Base-by-base conservation (phyloP, 2,888 invertebrate genomes). In the Agrilus mali region DNA sequence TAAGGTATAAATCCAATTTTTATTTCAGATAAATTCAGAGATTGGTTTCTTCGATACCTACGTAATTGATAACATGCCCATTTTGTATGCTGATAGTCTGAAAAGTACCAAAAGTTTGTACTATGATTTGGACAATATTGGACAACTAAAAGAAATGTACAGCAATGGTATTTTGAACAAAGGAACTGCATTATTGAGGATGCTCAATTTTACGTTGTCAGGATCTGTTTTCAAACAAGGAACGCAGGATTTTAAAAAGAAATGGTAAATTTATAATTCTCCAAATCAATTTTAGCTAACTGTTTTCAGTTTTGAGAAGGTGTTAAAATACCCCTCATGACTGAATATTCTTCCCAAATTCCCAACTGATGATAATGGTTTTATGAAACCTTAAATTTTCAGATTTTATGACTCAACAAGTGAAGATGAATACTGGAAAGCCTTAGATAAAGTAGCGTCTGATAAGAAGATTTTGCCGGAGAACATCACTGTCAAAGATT, bases 361-460 rank as follows among this genome's bases (percentile, higher is more conserved):
- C n/a, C n/a, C n/a, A n/a, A n/a, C n/a, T n/a, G n/a, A n/a, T n/a
- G n/a, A n/a, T n/a, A n/a, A n/a, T n/a, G n/a, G n/a, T 31, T 15
- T 15, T 33, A 16, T 16, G n/a, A 41, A n/a, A 17, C 17, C n/a
- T 8, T 36, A 13, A 20, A 14, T 27, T 48, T 55, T 33, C 53
- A 77, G 77, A 71, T 70, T 74, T 53, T 76, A 71, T 60, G 64
- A 68, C 6, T 75, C 77, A 48, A 78, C 81, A 0, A 74, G 71
- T 47, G 79, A 81, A 57, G 75, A 77, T 52, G 77, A 82, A 54
- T 65, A 86, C 0, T 86, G 83, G 79, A 55, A 64, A 12, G 70
- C 75, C 0, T 71, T 78, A 61, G 66, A 72, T 0, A 59, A 59
- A 6, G 54, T 51, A 14, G 67, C 67, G 1, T 44, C 37, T 10